Evolutionary conservation across 37 sponge, comb jelly and placozoan genomes (phyloP).

Genomic region (Bolinopsis microptera): DNA sequence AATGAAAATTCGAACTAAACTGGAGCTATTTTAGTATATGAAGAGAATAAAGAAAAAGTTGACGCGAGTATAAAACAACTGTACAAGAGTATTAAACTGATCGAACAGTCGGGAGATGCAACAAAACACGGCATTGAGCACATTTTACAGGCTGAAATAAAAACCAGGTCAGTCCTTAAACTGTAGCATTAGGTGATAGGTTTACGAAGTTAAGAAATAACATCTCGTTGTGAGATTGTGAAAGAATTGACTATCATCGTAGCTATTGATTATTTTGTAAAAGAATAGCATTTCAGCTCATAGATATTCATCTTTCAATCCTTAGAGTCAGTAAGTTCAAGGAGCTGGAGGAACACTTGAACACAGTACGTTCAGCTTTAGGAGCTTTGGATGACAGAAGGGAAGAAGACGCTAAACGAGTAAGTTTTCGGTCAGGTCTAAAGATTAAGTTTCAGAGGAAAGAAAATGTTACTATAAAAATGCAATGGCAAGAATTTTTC

Average conservation of each 20-base stretch:
- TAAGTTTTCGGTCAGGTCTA: not conserved
- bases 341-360: conserved; percentile 29
- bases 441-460: too few relatives aligned
- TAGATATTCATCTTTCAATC: too few relatives aligned
- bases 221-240: too few relatives aligned
- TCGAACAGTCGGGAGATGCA: conserved; percentile 20
- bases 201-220: too few relatives aligned
- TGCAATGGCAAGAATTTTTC: not conserved
- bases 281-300: not conserved
- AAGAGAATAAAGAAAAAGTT: conserved; percentile 36
- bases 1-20: too few relatives aligned
- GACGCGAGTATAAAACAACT: conserved; percentile 49
- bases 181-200: too few relatives aligned
- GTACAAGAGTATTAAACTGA: conserved; percentile 15
- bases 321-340: not conserved
- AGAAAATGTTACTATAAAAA: not conserved
- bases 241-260: too few relatives aligned
- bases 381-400: conserved; percentile 29
- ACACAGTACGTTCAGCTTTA: conserved; percentile 30
- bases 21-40: not conserved
- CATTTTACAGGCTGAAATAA: conserved; percentile 53
- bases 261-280: too few relatives aligned
- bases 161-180: conserved; percentile 3
- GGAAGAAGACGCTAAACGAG: conserved; percentile 3
- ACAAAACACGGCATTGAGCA: conserved; percentile 35